Percentiles rank a stretch among this genome's conserved stretches.
Evolutionary conservation across 2,113 vertebrate genomes (phyloP).

Genomic region (Coptodon rendalli): DNA sequence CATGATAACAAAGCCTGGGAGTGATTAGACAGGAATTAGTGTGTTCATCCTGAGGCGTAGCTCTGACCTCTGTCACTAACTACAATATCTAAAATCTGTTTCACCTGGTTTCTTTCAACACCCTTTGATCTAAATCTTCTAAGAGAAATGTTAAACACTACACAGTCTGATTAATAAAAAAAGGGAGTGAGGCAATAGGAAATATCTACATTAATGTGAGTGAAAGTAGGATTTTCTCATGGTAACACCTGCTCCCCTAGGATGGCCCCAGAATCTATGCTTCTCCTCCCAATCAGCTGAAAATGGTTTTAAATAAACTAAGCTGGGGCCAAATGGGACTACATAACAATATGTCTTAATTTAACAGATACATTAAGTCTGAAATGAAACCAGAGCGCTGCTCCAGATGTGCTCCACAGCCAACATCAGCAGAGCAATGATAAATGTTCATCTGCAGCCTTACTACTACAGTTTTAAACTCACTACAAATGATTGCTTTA

Average conservation of each 20-base stretch:
- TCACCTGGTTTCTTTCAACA: not conserved
- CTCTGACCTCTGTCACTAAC: not conserved
- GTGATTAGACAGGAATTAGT: not conserved
- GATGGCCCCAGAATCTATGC: not conserved
- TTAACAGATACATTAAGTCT: not conserved
- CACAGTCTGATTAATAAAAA: not conserved
- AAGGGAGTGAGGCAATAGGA: not conserved
- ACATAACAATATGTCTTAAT: not conserved
- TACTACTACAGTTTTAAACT: not conserved
- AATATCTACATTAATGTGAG: not conserved
- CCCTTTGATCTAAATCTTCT: not conserved
- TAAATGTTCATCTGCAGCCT: not conserved
- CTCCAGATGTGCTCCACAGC: not conserved
- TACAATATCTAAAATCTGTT: constrained; percentile 7
- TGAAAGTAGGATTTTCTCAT: not conserved
- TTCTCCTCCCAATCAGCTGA: not conserved
- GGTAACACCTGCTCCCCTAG: not conserved
- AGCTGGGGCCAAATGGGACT: not conserved
- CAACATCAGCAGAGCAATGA: not conserved
- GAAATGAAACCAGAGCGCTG: not conserved
- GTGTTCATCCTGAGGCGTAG: not conserved
- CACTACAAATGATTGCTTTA: not conserved
- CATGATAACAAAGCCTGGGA: not conserved
- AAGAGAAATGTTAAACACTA: not conserved
- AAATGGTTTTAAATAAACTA: constrained; percentile 6